Base-by-base conservation (phyloP, 2,888 invertebrate genomes). In the Cosmia pyralina region DNA sequence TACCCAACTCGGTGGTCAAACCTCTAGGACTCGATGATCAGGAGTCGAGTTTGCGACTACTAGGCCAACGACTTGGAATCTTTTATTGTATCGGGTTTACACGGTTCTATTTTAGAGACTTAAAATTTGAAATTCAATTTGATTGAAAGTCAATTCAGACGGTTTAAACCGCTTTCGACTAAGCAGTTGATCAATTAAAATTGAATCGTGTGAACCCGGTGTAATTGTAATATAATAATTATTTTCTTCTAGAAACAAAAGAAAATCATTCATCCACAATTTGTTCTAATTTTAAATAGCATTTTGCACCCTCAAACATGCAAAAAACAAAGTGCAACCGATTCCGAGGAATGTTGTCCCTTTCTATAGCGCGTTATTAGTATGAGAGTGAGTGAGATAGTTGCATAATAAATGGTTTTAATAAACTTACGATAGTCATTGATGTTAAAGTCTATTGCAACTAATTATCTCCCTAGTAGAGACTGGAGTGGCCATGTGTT, bases 391-490 rank as follows among this genome's bases (percentile, higher is more conserved):
- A 79, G 53, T 15, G 71, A 79, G 80, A 71, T 41, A 62, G 57
- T 38, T 53, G 34, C 28, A 53, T 44, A 63, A 60, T 34, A 74
- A 73, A 79, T 73, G 52, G 73, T 74, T 79, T 78, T 66, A 69
- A 68, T 72, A 77, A 77, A 38, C 55, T 68, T 48, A n/a, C 63
- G 59, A 74, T 74, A 57, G 64, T 64, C 63, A 75, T 79, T 75
- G 67, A 70, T 79, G 79, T 69, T 78, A 55, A 69, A 76, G 59
- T 48, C 79, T 81, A 77, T 75, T 79, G 70, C 71, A 65, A 77
- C 73, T 84, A 84, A 83, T 81, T 82, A 82, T 65, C 58, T 75
- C 48, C 38, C 60, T 76, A 38, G 78, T 59, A 44, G 34, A 46
- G 58, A 58, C 48, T 77, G 19, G 5, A 46, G 75, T 74, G 63